These are phyloP conservation scores for Drosophila villosipedis DNA, from an alignment of 2,888 invertebrate genomes.

Conservation along the genomic window DNA sequence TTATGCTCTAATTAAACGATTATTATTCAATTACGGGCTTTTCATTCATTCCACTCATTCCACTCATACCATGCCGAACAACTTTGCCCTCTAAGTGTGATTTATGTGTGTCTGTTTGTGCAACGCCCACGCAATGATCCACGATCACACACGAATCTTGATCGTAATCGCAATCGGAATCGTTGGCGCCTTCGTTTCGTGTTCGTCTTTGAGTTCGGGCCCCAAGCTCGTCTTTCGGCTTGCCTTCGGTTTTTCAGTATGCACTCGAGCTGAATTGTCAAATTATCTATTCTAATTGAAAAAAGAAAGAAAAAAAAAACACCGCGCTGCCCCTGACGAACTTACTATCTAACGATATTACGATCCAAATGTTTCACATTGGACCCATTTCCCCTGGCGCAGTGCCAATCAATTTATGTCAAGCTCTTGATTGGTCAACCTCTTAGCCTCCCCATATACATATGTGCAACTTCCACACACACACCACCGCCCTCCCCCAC, in stretches of 20 bases:
- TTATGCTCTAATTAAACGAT: constrained; percentile 61
- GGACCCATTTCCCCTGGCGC: constrained; percentile 54
- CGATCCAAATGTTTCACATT: constrained; percentile 40
- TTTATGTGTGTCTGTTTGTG: constrained; percentile 51
- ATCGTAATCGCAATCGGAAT: constrained; percentile 22
- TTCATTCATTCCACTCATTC: constrained; percentile 15
- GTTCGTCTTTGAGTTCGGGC: constrained; percentile 9
- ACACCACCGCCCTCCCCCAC: not conserved
- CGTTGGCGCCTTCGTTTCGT: not conserved
- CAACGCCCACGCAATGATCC: constrained; percentile 61
- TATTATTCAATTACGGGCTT: constrained; percentile 61
- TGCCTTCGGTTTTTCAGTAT: constrained; percentile 7
- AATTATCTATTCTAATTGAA: constrained; percentile 71
- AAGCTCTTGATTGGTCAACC: constrained; percentile 66
- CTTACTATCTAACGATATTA: constrained; percentile 32
- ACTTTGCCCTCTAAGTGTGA: constrained; percentile 60
- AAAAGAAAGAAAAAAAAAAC: constrained; percentile 11
- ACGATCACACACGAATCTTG: constrained; percentile 26
- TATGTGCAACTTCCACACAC: not conserved
- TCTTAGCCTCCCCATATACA: constrained; percentile 23
- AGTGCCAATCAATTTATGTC: constrained; percentile 71
- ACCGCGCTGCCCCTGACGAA: constrained; percentile 5
- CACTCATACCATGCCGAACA: constrained; percentile 11
- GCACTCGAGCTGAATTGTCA: constrained; percentile 50
- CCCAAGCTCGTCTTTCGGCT: constrained; percentile 8